These are phyloP conservation scores for Mellilla xanthometata DNA, from an alignment of 2,888 invertebrate species.

Conservation along the genomic window DNA sequence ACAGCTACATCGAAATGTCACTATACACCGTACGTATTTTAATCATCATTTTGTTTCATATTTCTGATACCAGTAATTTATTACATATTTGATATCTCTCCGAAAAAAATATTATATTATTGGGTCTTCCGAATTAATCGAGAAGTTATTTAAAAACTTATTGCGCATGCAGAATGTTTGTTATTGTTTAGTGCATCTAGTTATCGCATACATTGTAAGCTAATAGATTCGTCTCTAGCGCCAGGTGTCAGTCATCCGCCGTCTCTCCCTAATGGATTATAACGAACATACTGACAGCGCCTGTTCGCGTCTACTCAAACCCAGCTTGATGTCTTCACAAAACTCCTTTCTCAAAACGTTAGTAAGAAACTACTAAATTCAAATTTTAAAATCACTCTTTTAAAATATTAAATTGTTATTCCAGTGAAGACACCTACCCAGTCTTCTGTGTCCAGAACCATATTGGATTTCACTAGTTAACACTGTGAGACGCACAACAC, in stretches of 20 bases:
- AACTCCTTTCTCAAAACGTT: constrained; percentile 27
- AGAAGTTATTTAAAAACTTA: no score
- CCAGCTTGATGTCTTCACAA: constrained; percentile 32
- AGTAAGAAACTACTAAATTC: constrained; percentile 17
- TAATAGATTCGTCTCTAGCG: constrained; percentile 35
- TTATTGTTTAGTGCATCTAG: constrained; percentile 1
- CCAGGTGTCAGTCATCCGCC: constrained; percentile 38
- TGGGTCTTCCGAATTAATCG: no score
- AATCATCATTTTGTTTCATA: no score
- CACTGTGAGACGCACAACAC: constrained; percentile 82
- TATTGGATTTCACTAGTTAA: constrained; percentile 78
- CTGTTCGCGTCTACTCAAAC: constrained; percentile 47
- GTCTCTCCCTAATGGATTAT: constrained; percentile 29
- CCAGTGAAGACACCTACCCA: constrained; percentile 66
- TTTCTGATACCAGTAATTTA: no score
- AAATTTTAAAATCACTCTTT: not conserved
- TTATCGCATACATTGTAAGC: not conserved
- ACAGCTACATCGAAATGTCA: no score
- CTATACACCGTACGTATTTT: no score
- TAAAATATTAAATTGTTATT: constrained; percentile 22
- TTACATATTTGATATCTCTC: no score
- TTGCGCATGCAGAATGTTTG: not conserved
- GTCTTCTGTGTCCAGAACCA: constrained; percentile 80
- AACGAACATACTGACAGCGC: constrained; percentile 46
- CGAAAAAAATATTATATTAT: no score